phyloP scores from a whole-genome alignment of 2,113 vertebrate species.

The Euleptes europaea region DNA sequence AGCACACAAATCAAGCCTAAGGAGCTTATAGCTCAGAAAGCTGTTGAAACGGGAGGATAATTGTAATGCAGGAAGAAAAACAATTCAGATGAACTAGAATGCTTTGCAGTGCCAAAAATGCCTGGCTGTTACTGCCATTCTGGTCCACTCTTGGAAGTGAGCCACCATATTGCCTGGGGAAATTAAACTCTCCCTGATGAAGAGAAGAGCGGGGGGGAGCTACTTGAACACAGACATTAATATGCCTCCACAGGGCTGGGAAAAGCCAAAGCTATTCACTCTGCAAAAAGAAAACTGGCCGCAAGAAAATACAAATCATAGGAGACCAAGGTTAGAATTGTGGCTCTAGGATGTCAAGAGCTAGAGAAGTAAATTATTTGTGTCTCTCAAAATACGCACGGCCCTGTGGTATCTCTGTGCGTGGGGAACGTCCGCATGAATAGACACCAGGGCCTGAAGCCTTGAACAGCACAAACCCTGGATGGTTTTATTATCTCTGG shows the following conservation, averaged over 20 bases:
- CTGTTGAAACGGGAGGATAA: constrained; percentile 24
- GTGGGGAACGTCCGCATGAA: background rate
- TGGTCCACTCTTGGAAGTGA: constrained; percentile 11
- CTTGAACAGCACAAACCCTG: background rate
- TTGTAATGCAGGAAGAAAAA: constrained; percentile 15
- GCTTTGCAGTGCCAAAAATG: constrained; percentile 30
- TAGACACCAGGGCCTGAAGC: background rate
- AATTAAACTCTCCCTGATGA: constrained; percentile 36
- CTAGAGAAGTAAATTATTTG: constrained; percentile 20
- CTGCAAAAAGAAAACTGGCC: constrained; percentile 4
- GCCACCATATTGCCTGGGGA: constrained; percentile 30
- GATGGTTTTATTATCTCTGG: background rate
- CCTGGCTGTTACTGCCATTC: background rate
- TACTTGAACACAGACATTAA: constrained; percentile 37
- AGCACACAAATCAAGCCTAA: constrained; percentile 30
- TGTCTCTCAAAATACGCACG: constrained; percentile 26
- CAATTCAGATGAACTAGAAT: constrained; percentile 29
- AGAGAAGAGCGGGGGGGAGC: background rate
- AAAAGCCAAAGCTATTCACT: constrained; percentile 36
- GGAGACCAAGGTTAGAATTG: background rate
- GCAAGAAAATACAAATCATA: constrained; percentile 19
- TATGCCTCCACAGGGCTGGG: constrained; percentile 23
- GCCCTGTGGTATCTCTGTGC: background rate
- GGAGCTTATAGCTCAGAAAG: constrained; percentile 33
- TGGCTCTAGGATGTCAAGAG: constrained; percentile 2